phyloP scores from a whole-genome alignment of 2,113 vertebrate genomes.

The Antennarius striatus region DNA sequence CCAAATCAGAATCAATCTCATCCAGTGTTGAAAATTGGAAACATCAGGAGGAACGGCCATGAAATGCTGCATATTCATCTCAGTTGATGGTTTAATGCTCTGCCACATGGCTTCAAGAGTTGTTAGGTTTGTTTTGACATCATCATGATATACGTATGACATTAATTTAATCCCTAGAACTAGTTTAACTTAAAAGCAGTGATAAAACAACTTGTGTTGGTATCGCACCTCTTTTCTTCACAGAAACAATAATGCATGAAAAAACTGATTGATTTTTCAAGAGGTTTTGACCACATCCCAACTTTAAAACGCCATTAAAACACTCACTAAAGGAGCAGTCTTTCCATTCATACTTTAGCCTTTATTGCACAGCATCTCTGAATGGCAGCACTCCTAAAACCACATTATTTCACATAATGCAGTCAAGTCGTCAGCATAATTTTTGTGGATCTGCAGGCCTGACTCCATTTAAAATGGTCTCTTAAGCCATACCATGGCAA shows the following conservation, averaged over 20 bases:
- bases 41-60: not conserved
- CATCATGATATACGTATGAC: not conserved
- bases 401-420: constrained; percentile 27
- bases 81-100: constrained; percentile 17
- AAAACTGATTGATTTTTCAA: not conserved
- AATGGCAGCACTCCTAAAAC: constrained; percentile 32
- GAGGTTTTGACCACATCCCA: not conserved
- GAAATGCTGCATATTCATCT: no score
- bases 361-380: constrained; percentile 71
- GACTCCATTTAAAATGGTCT: not conserved
- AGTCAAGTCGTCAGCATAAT: constrained; percentile 11
- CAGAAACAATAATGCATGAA: no score
- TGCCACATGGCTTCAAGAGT: constrained; percentile 14
- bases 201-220: no score
- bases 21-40: not conserved
- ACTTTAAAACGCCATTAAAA: constrained; percentile 8
- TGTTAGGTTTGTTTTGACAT: constrained; percentile 11
- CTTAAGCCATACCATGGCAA: constrained; percentile 20
- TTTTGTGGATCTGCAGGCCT: not conserved
- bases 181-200: no score
- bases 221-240: no score
- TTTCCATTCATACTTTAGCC: constrained; percentile 35
- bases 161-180: not conserved
- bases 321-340: constrained; percentile 10
- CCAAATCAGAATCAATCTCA: not conserved